phyloP scores from a whole-genome alignment of 2,113 vertebrate genomes.

The Oostethus manadensis region DNA sequence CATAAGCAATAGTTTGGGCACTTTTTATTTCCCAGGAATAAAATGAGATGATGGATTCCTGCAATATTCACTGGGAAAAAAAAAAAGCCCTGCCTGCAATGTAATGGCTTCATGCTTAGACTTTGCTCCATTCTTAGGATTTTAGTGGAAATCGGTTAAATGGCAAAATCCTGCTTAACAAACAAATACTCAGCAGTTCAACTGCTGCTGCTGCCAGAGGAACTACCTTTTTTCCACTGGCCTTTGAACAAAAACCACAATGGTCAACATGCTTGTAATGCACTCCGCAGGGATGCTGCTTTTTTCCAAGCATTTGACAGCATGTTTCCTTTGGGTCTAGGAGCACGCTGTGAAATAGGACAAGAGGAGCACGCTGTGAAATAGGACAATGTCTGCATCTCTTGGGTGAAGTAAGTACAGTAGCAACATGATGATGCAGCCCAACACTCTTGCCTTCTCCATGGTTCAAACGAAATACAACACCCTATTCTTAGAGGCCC shows the following conservation, averaged over 20 bases:
- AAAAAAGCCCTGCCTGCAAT: no score
- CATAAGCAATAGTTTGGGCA: neutral
- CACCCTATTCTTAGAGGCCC: neutral
- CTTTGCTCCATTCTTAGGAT: no score
- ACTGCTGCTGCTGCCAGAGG: neutral
- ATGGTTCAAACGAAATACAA: slow-evolving; percentile 32
- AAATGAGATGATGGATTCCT: neutral
- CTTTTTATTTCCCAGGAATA: neutral
- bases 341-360: neutral
- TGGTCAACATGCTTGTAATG: slow-evolving; percentile 29
- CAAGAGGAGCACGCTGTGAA: no score
- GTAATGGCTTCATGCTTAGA: no score
- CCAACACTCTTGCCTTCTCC: slow-evolving; percentile 1
- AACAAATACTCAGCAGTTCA: no score
- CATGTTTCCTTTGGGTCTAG: neutral
- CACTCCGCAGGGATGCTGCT: slow-evolving; percentile 4
- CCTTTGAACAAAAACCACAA: slow-evolving; percentile 26
- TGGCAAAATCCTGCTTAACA: no score
- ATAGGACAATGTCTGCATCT: slow-evolving; percentile 20
- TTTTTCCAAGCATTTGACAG: neutral
- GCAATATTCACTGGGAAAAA: neutral
- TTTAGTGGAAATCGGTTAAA: no score
- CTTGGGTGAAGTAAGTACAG: slow-evolving; percentile 21
- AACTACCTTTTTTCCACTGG: slow-evolving; percentile 42
- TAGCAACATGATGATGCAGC: slow-evolving; percentile 2